Evolutionary conservation across 2,888 invertebrate genomes (phyloP).

Genomic region (Hermaeophaga mercurialis): DNA sequence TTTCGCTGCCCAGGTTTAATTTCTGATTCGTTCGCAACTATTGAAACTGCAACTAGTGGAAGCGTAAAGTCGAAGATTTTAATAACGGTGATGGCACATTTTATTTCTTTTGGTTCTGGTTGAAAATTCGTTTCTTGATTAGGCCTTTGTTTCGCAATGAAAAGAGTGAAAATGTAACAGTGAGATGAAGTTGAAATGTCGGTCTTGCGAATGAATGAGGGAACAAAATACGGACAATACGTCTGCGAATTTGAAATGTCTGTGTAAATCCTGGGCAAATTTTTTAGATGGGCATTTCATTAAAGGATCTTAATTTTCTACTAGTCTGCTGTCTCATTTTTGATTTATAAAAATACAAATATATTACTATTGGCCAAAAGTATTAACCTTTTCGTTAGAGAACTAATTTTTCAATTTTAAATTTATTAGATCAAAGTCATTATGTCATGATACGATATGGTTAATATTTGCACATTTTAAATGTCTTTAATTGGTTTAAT

Average conservation of each 20-base stretch:
- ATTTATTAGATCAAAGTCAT: too few species aligned
- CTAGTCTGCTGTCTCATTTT: too few species aligned
- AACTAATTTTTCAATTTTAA: too few species aligned
- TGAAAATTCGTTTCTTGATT: slow-evolving; percentile 24
- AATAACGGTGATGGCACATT: slow-evolving; percentile 20
- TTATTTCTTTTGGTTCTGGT: slow-evolving; percentile 15
- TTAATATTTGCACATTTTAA: too few species aligned
- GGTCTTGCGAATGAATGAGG: slow-evolving; percentile 8
- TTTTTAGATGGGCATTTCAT: too few species aligned
- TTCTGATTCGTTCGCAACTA: slow-evolving; percentile 3
- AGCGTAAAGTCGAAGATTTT: slow-evolving; percentile 12
- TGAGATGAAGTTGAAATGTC: slow-evolving; percentile 25
- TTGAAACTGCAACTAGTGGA: slow-evolving; percentile 4
- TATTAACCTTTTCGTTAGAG: too few species aligned
- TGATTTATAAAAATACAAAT: too few species aligned
- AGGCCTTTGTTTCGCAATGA: slow-evolving; percentile 21
- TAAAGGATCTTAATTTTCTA: too few species aligned
- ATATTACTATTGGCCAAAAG: too few species aligned
- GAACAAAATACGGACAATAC: slow-evolving; percentile 20
- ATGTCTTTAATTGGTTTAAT: too few species aligned
- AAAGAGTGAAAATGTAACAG: slow-evolving; percentile 22
- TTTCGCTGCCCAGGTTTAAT: not conserved
- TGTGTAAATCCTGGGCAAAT: not conserved
- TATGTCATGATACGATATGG: too few species aligned
- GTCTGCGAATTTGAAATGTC: slow-evolving; percentile 4